Percentiles rank a stretch among this genome's conserved stretches.
Conservation (phyloP, 2,797 vertebrate genomes). For the Pangasius macronema region DNA sequence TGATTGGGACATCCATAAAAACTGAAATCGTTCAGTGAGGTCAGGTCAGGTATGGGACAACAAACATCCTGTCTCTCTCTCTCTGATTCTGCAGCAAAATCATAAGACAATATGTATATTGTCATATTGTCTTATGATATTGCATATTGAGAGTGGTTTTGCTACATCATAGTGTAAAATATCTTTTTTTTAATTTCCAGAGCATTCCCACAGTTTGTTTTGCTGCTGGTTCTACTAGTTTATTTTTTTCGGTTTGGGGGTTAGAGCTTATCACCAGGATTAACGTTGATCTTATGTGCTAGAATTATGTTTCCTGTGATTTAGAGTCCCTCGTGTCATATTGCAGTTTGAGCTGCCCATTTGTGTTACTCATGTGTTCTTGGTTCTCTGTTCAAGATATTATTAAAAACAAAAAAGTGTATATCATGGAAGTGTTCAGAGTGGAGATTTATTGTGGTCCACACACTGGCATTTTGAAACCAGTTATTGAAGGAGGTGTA, state of each 20-base stretch:
- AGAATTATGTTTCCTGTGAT: conserved; percentile 26
- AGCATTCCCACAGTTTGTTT: conserved; percentile 39
- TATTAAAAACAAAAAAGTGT: neutral
- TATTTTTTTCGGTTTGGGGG: neutral
- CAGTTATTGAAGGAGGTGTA: neutral
- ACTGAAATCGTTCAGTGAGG: conserved; percentile 32
- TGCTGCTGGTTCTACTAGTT: conserved; percentile 40
- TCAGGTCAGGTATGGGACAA: conserved; percentile 23
- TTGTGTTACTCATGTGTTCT: conserved; percentile 38
- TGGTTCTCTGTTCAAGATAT: conserved; percentile 34
- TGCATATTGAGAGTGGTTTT: conserved; percentile 17
- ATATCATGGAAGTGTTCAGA: neutral
- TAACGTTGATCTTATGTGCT: conserved; percentile 14
- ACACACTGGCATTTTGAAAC: neutral
- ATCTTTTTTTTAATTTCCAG: conserved; percentile 7
- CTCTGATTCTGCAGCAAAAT: neutral
- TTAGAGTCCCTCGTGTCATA: conserved; percentile 3
- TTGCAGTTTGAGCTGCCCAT: conserved; percentile 30
- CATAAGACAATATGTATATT: neutral
- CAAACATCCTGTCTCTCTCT: conserved; percentile 4
- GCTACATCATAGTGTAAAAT: conserved; percentile 17
- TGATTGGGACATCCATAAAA: neutral
- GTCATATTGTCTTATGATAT: too few species aligned
- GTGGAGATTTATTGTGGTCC: conserved; percentile 19
- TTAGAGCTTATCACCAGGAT: conserved; percentile 9